These are phyloP conservation scores for Sphaerophoria taeniata DNA, from an alignment of 2,888 invertebrate genomes.

Conservation along the genomic window DNA sequence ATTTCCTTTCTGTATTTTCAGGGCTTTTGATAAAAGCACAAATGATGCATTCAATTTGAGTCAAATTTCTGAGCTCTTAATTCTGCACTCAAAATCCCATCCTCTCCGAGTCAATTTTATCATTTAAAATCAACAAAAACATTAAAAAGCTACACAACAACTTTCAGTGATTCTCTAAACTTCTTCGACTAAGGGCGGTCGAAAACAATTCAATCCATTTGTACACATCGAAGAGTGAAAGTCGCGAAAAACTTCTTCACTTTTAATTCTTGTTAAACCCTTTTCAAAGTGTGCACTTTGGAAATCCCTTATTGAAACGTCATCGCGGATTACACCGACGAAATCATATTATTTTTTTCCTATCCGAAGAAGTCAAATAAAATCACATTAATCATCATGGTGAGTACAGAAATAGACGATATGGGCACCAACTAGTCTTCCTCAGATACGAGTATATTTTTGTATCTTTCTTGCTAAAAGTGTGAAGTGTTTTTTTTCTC, in stretches of 20 bases:
- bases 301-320: constrained; percentile 23
- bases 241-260: constrained; percentile 43
- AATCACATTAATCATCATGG: constrained; percentile 64
- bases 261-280: constrained; percentile 25
- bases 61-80: too few species aligned
- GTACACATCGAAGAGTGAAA: constrained; percentile 27
- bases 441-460: background rate
- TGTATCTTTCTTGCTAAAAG: constrained; percentile 14
- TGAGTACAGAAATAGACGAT: constrained; percentile 41
- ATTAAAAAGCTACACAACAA: constrained; percentile 48
- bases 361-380: constrained; percentile 42
- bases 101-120: constrained; percentile 16
- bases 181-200: constrained; percentile 61
- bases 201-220: constrained; percentile 14
- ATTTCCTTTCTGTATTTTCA: too few species aligned
- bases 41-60: too few species aligned
- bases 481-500: constrained; percentile 47
- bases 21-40: background rate
- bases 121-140: constrained; percentile 37
- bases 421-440: background rate
- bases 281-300: constrained; percentile 31
- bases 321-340: constrained; percentile 43
- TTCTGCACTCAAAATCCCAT: background rate
- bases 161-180: constrained; percentile 60
- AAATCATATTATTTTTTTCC: background rate